Evolutionary conservation across 2,888 invertebrate genomes (phyloP), one percentile per base, ranked within the genome.

Genomic region (Thelaira solivaga): DNA sequence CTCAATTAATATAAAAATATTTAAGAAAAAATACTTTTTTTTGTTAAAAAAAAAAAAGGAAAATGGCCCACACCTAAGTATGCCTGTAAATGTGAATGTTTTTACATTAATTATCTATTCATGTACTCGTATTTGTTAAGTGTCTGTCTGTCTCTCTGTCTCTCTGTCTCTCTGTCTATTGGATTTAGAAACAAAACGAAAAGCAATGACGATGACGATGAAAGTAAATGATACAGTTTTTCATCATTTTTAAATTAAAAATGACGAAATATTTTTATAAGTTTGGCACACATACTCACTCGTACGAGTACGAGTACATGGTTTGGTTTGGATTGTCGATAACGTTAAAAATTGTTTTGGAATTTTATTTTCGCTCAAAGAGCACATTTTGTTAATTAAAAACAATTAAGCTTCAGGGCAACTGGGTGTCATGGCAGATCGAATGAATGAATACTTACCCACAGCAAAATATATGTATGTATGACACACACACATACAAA

Each of bases 351-450:
- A 77, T 74, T 51, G 69, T 57, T 57, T 53, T 78, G 74, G 78
- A 71, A 78, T 74, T 74, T 57, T 45, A 51, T 69, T 68, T 34
- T 78, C 71, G 61, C 73, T 75, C 77, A 74, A 74, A 68, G 74
- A 78, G 53, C 74, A n/a, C n/a, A 65, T 64, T 74, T 78, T 34
- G 65, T 78, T 78, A 78, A 78, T 78, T 78, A 78, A 78, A 78
- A 74, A 78, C 78, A 78, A 78, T 78, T 78, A 78, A 74, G 78
- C 74, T 47, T 74, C 78, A 78, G 78, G 78, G 78, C 78, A 74
- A 78, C 16, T 78, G 81, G 82, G 82, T 82, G 82, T 82, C 82
- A 82, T 82, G 82, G 80, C 78, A 78, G 74, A 78, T 69, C 64
- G 64, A 64, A 78, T 49, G 61, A 29, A 41, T 18, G 45, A 13